Evolutionary conservation across 1,140 invertebrate genomes (phyloP), one percentile per base, ranked within the genome.

Genomic region (Micrasema longulum): DNA sequence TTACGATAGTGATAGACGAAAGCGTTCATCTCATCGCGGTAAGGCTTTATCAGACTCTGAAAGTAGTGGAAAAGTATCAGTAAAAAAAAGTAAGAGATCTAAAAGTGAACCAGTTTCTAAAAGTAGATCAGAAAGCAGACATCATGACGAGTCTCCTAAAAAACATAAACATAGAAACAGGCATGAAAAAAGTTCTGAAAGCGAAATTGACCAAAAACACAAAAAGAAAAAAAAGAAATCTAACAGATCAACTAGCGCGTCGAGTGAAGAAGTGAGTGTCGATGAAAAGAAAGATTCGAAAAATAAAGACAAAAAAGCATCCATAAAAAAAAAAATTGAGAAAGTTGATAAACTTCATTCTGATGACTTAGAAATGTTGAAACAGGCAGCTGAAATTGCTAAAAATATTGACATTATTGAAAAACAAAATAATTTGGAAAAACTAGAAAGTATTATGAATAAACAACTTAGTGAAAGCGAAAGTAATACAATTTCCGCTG

Each of bases 391-490:
- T 22, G 74, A 73, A 65, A 76, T 75, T 48, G 77, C 75, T 63
- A 76, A 77, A 10, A 76, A 76, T 63, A 70, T 78, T 43, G 74
- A 76, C 35, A 77, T 76, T 57, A 79, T 78, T 70, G 67, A 55
- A 4, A 79, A 82, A 76, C 23, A 72, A 52, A 77, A 76, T 72
- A 78, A 79, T 43, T 16, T 48, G 14, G 76, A 82, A 71, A 72
- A 66, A 74, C 62, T 69, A 67, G 78, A 78, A 68, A 77, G 55
- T 63, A 71, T 72, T 16, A 85, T 82, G 77, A 79, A 75, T 74
- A 81, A 83, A 77, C 76, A 76, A 23, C 77, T 78, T 7, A 85
- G 82, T 78, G 84, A 84, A 79, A 84, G 81, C 60, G 83, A 85
- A 78, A 83, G 81, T 1, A 82, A 85, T 64, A 83, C 83, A 18